Percentiles rank a stretch among this genome's conserved stretches.
Conservation (phyloP, 1,140 invertebrate genomes). For the Drosophila busckii region DNA sequence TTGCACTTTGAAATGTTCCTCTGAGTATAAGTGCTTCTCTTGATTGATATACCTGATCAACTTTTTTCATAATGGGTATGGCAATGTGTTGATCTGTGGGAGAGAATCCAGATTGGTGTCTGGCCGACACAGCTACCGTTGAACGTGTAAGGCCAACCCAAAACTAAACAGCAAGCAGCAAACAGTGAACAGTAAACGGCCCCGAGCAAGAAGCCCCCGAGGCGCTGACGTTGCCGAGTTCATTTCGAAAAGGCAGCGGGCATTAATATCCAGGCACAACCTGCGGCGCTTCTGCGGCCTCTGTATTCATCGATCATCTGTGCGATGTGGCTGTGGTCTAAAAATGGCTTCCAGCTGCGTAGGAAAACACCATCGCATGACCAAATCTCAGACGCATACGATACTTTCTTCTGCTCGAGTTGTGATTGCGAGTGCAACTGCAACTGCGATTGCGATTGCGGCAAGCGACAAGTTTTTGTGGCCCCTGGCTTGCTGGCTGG, state of each 20-base stretch:
- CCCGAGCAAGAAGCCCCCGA: conserved; percentile 68
- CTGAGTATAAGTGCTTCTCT: conserved; percentile 18
- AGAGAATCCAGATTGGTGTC: no score
- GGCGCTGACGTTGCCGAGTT: conserved; percentile 49
- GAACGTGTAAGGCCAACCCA: conserved; percentile 63
- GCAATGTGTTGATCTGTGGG: no score
- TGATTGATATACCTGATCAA: no score
- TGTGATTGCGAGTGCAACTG: conserved; percentile 62
- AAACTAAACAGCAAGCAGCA: no score
- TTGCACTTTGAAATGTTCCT: no score
- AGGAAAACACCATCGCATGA: conserved; percentile 78
- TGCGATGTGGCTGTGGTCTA: conserved; percentile 60
- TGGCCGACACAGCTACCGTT: conserved; percentile 5
- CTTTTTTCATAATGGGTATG: no score
- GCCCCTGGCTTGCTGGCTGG: conserved; percentile 25
- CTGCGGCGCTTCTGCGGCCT: conserved; percentile 44
- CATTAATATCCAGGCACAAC: no score
- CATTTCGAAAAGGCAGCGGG: conserved; percentile 40
- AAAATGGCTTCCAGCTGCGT: conserved; percentile 76
- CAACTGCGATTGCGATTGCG: conserved; percentile 26
- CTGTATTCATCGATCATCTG: conserved; percentile 76
- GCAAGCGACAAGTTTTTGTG: conserved; percentile 40
- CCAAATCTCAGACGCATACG: conserved; percentile 65
- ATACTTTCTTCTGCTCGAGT: conserved; percentile 77
- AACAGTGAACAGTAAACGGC: no score